Conservation (phyloP, 2,888 invertebrate species). For the Steinernema hermaphroditum region DNA sequence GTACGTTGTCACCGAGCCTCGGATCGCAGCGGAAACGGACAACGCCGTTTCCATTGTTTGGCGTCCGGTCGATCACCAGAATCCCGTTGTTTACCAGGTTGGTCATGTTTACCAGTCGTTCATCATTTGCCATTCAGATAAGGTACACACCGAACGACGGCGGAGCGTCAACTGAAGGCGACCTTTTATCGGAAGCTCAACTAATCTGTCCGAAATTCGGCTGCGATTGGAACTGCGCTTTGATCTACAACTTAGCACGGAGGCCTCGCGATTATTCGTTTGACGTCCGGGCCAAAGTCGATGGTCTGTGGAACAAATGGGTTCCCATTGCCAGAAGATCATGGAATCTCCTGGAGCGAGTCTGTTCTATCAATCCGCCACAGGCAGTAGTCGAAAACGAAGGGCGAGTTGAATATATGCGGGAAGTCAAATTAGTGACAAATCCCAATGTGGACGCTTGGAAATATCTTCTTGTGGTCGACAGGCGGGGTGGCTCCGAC, state of each 20-base stretch:
- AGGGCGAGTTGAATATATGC: constrained; percentile 42
- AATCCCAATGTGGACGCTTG: constrained; percentile 1
- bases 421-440: not conserved
- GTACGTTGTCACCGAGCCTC: constrained; percentile 49
- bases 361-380: constrained; percentile 54
- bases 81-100: constrained; percentile 50
- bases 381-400: constrained; percentile 43
- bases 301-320: constrained; percentile 56
- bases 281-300: constrained; percentile 52
- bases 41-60: constrained; percentile 53
- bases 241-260: constrained; percentile 49
- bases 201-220: constrained; percentile 51
- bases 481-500: not conserved
- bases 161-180: constrained; percentile 25
- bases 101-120: no score
- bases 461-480: constrained; percentile 15
- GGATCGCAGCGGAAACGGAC: constrained; percentile 54
- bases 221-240: constrained; percentile 52
- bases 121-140: constrained; percentile 40
- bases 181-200: not conserved
- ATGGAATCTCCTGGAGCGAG: constrained; percentile 56
- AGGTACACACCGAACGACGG: constrained; percentile 47
- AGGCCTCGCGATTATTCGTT: constrained; percentile 46
- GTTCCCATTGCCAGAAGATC: constrained; percentile 44
- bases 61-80: constrained; percentile 47